Evolutionary conservation across 2,113 vertebrate genomes (phyloP).

Genomic region (Condylura cristata): DNA sequence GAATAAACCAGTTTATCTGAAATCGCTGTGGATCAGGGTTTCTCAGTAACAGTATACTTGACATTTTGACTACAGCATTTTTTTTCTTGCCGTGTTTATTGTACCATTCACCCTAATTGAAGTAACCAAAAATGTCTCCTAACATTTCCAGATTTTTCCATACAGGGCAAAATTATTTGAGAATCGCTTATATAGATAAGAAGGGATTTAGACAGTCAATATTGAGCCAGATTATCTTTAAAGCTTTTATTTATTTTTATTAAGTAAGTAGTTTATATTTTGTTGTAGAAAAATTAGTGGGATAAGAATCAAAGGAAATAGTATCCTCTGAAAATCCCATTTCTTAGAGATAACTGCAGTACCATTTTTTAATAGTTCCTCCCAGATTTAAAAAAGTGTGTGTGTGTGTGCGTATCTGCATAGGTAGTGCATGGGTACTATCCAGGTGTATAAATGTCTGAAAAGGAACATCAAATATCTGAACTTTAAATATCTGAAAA

Average conservation of each 20-base stretch:
- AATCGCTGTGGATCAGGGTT: not conserved
- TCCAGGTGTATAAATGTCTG: not conserved
- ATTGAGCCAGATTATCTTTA: slow-evolving; percentile 6
- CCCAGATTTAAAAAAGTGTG: not conserved
- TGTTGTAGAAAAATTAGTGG: not conserved
- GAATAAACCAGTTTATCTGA: not conserved
- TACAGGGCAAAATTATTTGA: not conserved
- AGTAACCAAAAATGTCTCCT: not conserved
- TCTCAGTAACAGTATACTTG: not conserved
- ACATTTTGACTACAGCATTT: not conserved
- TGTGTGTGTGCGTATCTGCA: not conserved
- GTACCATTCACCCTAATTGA: not conserved
- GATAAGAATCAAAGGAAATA: not conserved
- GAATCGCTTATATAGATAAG: not conserved
- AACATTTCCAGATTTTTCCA: not conserved
- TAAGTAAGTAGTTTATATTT: not conserved
- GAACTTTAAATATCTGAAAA: slow-evolving; percentile 18
- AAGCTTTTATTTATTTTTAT: slow-evolving; percentile 19
- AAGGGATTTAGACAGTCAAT: not conserved
- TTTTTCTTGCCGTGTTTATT: not conserved
- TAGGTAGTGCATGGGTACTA: not conserved
- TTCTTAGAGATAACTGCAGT: not conserved
- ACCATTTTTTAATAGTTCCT: not conserved
- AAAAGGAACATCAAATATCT: not conserved
- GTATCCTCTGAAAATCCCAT: not conserved